These are phyloP conservation scores for Ophioninae sp. DNA, from an alignment of 2,888 invertebrate species.

Conservation along the genomic window DNA sequence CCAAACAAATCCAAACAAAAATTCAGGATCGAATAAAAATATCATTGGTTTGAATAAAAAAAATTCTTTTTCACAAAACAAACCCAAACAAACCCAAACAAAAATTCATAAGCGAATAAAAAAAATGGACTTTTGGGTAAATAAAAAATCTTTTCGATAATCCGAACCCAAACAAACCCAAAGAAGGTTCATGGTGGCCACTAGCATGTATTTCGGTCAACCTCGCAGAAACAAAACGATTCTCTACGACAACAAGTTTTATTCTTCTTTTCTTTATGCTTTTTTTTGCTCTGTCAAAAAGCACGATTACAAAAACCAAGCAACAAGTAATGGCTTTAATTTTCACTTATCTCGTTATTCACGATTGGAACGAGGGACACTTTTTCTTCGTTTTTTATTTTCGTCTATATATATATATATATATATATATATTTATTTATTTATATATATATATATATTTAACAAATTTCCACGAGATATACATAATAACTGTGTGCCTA, in stretches of 20 bases:
- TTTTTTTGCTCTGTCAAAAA: slow-evolving; percentile 70
- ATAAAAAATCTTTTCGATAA: no score
- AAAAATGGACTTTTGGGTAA: no score
- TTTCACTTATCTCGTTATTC: slow-evolving; percentile 70
- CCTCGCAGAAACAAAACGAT: slow-evolving; percentile 47
- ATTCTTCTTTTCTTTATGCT: slow-evolving; percentile 75
- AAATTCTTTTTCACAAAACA: no score
- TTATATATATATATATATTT: slow-evolving; percentile 76
- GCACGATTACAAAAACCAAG: slow-evolving; percentile 82
- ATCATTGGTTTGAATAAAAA: no score
- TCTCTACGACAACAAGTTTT: slow-evolving; percentile 80
- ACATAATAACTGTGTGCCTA: slow-evolving; percentile 71
- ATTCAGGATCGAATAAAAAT: no score
- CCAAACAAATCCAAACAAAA: no score
- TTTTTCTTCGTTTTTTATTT: slow-evolving; percentile 13
- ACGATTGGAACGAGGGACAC: slow-evolving; percentile 74
- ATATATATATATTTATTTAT: slow-evolving; percentile 79
- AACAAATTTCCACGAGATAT: slow-evolving; percentile 75
- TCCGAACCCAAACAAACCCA: no score
- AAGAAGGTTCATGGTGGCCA: no score
- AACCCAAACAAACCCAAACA: not conserved
- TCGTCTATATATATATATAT: slow-evolving; percentile 70
- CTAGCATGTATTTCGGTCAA: not conserved
- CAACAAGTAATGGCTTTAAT: slow-evolving; percentile 79
- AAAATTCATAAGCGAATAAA: not conserved